Percentiles rank a stretch among this genome's conserved stretches.
Conservation (phyloP, 2,888 invertebrate genomes). For the Phymatocera aterrima region DNA sequence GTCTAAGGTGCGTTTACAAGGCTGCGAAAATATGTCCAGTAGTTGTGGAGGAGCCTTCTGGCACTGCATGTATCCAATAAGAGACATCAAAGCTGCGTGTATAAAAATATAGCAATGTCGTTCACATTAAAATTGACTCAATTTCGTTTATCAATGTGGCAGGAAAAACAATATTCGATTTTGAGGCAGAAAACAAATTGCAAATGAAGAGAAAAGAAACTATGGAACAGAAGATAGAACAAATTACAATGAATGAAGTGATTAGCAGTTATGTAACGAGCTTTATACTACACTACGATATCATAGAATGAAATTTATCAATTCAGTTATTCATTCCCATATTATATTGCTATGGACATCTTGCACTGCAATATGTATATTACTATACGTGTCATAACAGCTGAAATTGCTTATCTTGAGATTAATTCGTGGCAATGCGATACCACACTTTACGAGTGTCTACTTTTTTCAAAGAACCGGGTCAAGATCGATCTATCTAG, state of each 20-base stretch:
- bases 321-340: no score
- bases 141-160: no score
- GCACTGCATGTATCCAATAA: constrained; percentile 83
- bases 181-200: neutral
- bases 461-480: constrained; percentile 20
- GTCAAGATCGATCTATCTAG: constrained; percentile 40
- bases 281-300: no score
- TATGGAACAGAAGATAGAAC: no score
- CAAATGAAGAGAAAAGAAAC: no score
- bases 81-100: constrained; percentile 60
- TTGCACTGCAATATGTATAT: no score
- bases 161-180: neutral
- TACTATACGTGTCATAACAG: constrained; percentile 55
- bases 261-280: no score
- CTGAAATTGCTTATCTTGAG: constrained; percentile 58
- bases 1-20: constrained; percentile 83
- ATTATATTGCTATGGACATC: no score
- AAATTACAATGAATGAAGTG: no score
- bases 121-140: no score
- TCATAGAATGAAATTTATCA: no score
- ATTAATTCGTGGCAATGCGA: constrained; percentile 32
- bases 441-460: constrained; percentile 22
- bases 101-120: neutral
- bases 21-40: constrained; percentile 83
- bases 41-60: constrained; percentile 82